Evolutionary conservation across 2,888 invertebrate species (phyloP).

Genomic region (Limenitis camilla): DNA sequence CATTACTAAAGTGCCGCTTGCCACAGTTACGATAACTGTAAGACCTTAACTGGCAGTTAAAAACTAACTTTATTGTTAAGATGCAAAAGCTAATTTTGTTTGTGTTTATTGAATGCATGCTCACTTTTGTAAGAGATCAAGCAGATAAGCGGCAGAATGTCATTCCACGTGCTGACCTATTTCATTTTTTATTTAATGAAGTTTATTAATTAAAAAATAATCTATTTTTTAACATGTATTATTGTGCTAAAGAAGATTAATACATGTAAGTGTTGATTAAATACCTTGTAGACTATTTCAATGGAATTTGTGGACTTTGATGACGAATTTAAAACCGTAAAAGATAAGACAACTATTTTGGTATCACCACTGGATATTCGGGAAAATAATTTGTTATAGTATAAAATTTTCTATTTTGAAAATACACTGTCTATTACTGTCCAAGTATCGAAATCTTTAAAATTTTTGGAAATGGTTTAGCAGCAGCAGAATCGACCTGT

Average conservation of each 20-base stretch:
- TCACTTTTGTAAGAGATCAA: slow-evolving; percentile 24
- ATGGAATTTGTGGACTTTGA: too few relatives aligned
- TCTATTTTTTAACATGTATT: slow-evolving; percentile 23
- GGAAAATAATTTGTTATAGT: background rate
- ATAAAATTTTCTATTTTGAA: too few relatives aligned
- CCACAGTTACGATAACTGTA: slow-evolving; percentile 18
- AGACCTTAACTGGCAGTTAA: slow-evolving; percentile 12
- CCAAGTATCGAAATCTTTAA: too few relatives aligned
- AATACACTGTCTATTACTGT: too few relatives aligned
- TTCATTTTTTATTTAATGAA: slow-evolving; percentile 27
- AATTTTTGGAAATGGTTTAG: too few relatives aligned
- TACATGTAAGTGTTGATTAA: background rate
- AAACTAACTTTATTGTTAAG: slow-evolving; percentile 14
- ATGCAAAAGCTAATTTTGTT: slow-evolving; percentile 1
- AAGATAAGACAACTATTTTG: too few relatives aligned
- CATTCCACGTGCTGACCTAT: slow-evolving; percentile 26
- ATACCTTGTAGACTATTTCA: too few relatives aligned
- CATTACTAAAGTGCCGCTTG: slow-evolving; percentile 19
- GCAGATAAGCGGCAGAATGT: slow-evolving; percentile 29
- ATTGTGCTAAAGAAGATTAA: background rate
- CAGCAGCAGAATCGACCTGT: too few relatives aligned
- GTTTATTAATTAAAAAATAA: slow-evolving; percentile 29
- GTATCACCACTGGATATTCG: too few relatives aligned
- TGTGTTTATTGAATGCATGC: slow-evolving; percentile 19
- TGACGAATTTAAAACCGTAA: too few relatives aligned